phyloP scores from a whole-genome alignment of 2,888 invertebrate species.

The Amphipoea oculea region DNA sequence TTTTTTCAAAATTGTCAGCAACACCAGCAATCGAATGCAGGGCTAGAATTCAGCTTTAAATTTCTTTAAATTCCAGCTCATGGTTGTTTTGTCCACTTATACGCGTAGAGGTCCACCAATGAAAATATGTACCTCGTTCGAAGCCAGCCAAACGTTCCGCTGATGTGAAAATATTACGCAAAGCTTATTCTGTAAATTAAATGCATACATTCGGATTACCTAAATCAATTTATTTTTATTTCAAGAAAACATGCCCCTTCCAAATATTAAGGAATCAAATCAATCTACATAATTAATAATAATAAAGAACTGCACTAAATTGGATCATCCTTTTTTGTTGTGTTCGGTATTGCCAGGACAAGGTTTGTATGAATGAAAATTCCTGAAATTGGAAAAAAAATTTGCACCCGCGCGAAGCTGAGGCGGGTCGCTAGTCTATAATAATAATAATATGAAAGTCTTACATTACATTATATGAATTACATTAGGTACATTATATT shows the following conservation, averaged over 20 bases:
- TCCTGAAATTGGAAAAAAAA: too few relatives aligned
- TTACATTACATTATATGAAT: not conserved
- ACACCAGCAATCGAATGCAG: too few relatives aligned
- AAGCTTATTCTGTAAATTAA: not conserved
- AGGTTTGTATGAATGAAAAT: too few relatives aligned
- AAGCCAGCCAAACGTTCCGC: not conserved
- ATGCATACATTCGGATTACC: not conserved
- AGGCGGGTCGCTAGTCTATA: too few relatives aligned
- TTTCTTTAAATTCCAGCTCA: not conserved
- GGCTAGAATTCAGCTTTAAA: not conserved
- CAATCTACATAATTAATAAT: not conserved
- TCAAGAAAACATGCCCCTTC: not conserved
- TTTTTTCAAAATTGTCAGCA: not conserved
- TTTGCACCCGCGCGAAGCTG: too few relatives aligned
- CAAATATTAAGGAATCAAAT: not conserved
- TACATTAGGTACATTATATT: too few relatives aligned
- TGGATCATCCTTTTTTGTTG: too few relatives aligned
- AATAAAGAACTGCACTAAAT: too few relatives aligned
- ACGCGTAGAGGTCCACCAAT: not conserved
- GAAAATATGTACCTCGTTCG: not conserved
- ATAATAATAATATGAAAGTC: not conserved
- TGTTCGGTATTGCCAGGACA: too few relatives aligned
- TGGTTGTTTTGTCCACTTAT: not conserved
- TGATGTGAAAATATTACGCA: not conserved
- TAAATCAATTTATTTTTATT: not conserved